These are phyloP conservation scores for Agrypnia vestita DNA, from an alignment of 1,140 invertebrate species.

Conservation along the genomic window DNA sequence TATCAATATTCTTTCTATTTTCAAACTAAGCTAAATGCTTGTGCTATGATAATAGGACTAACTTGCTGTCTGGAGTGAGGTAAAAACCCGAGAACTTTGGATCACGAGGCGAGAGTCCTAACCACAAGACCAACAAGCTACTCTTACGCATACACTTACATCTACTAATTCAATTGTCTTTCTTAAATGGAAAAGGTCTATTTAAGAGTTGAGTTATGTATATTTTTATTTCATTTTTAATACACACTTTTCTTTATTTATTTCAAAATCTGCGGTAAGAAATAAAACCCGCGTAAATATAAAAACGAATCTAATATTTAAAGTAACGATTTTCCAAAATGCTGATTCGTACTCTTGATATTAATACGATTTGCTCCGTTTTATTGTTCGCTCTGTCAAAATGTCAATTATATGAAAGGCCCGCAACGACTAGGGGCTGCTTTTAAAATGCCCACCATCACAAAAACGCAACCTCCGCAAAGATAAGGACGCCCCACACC, in stretches of 20 bases:
- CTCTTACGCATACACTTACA: too few species aligned
- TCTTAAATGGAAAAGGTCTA: too few species aligned
- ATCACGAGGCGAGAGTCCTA: too few species aligned
- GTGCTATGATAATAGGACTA: too few species aligned
- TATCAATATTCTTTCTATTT: too few species aligned
- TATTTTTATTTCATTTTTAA: neutral
- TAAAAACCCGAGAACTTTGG: too few species aligned
- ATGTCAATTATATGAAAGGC: slow-evolving; percentile 58
- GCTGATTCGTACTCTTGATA: slow-evolving; percentile 34
- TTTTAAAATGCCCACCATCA: slow-evolving; percentile 52
- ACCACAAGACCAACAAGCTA: too few species aligned
- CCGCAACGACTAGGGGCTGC: slow-evolving; percentile 51
- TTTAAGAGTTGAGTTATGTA: too few species aligned
- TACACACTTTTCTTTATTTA: neutral
- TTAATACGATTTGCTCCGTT: slow-evolving; percentile 44
- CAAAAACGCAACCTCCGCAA: slow-evolving; percentile 60
- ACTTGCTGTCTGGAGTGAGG: too few species aligned
- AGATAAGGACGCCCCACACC: slow-evolving; percentile 53
- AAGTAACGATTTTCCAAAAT: slow-evolving; percentile 20
- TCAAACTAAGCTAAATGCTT: too few species aligned
- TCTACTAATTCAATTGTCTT: too few species aligned
- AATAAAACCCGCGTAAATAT: slow-evolving; percentile 2
- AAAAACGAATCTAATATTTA: slow-evolving; percentile 15
- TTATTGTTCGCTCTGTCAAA: slow-evolving; percentile 59
- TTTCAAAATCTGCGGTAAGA: neutral